A percentile compares a stretch with the other conserved stretches of the same genome.
phyloP scores from a whole-genome alignment of 2,113 vertebrate genomes.

The Halichoerus grypus region DNA sequence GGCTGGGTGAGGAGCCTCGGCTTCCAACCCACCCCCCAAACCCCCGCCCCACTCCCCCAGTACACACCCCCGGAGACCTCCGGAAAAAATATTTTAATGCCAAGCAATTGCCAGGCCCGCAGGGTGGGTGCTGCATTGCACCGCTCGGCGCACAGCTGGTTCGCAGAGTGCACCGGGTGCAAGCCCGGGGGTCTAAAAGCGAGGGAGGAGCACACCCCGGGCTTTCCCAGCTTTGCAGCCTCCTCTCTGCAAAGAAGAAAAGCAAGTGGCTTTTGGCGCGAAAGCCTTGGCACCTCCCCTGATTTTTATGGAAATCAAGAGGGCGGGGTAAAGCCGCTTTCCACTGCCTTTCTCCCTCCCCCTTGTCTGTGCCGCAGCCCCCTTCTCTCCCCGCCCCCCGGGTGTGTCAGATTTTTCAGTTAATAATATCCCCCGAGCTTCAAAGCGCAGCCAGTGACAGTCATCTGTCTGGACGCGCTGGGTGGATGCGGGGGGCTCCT shows the following conservation, averaged over 20 bases:
- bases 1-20: neutral
- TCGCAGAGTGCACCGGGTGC: constrained; percentile 38
- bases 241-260: constrained; percentile 79
- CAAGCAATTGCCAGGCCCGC: neutral
- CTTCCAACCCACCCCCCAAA: neutral
- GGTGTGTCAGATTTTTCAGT: constrained; percentile 87
- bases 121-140: constrained; percentile 42
- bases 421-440: constrained; percentile 88
- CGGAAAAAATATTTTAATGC: neutral
- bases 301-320: constrained; percentile 86
- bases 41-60: neutral
- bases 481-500: constrained; percentile 83
- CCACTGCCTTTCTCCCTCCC: constrained; percentile 68
- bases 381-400: constrained; percentile 77
- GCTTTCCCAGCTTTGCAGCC: constrained; percentile 66
- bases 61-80: neutral
- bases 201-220: constrained; percentile 50
- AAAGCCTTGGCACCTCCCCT: constrained; percentile 88
- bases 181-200: constrained; percentile 64
- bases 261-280: constrained; percentile 89
- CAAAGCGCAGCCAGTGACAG: constrained; percentile 87
- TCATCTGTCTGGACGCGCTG: constrained; percentile 86
- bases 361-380: constrained; percentile 79
- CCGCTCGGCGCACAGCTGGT: constrained; percentile 44
- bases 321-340: constrained; percentile 78